phyloP scores from a whole-genome alignment of 1,140 invertebrate genomes.

The Trachymyrmex cornetzi region DNA sequence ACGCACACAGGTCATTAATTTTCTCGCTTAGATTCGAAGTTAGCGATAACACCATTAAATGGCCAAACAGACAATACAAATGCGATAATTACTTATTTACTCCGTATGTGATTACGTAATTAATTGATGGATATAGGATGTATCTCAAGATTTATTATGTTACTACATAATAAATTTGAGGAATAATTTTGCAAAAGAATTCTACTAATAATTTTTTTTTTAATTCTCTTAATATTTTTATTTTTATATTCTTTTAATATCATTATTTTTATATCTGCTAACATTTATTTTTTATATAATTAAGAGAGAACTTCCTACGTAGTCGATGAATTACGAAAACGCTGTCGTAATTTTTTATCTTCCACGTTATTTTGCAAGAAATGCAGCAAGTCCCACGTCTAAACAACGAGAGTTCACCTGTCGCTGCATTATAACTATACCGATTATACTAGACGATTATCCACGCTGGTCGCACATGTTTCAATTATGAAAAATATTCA shows the following conservation, averaged over 20 bases:
- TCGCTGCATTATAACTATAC: slow-evolving; percentile 16
- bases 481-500: slow-evolving; percentile 47
- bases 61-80: neutral
- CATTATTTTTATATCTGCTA: neutral
- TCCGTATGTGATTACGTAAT: neutral
- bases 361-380: slow-evolving; percentile 32
- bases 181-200: neutral
- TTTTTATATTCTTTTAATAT: neutral
- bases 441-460: slow-evolving; percentile 45
- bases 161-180: neutral
- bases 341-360: slow-evolving; percentile 20
- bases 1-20: neutral
- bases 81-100: neutral
- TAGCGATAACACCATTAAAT: slow-evolving; percentile 15
- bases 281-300: neutral
- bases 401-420: slow-evolving; percentile 29
- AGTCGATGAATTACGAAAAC: neutral
- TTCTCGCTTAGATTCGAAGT: slow-evolving; percentile 12
- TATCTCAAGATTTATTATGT: neutral
- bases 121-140: neutral
- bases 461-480: slow-evolving; percentile 31
- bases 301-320: neutral
- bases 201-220: neutral
- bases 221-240: no score
- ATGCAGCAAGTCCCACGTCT: slow-evolving; percentile 2